Evolutionary conservation across 2,888 invertebrate genomes (phyloP).

Genomic region (Trichopria drosophilae): DNA sequence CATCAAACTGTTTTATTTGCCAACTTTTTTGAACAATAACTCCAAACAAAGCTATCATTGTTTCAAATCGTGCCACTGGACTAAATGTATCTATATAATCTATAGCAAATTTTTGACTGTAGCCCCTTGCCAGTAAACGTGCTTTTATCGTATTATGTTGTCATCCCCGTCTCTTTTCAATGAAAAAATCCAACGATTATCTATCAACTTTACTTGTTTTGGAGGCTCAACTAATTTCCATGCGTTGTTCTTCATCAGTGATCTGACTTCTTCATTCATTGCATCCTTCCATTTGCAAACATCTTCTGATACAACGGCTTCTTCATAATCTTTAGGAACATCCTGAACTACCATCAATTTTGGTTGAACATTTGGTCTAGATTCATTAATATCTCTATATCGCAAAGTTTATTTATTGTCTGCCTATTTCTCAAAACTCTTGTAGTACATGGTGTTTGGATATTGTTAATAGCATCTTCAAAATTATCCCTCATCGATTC

Average conservation of each 20-base stretch:
- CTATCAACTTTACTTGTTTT: too few relatives aligned
- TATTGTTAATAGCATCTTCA: not conserved
- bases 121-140: too few relatives aligned
- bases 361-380: too few relatives aligned
- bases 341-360: slow-evolving; percentile 2
- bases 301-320: too few relatives aligned
- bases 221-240: too few relatives aligned
- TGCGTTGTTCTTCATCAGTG: not conserved
- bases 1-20: slow-evolving; percentile 9
- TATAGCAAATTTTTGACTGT: too few relatives aligned
- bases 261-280: slow-evolving; percentile 5
- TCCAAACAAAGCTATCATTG: slow-evolving; percentile 6
- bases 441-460: too few relatives aligned
- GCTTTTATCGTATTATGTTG: too few relatives aligned
- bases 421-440: not conserved
- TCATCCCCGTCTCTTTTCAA: too few relatives aligned
- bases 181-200: too few relatives aligned
- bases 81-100: too few relatives aligned
- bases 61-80: slow-evolving; percentile 10
- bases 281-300: slow-evolving; percentile 6
- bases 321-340: not conserved
- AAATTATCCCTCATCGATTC: too few relatives aligned
- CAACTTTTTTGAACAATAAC: slow-evolving; percentile 2
- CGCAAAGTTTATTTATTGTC: slow-evolving; percentile 2
- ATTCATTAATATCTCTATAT: slow-evolving; percentile 3